These are phyloP conservation scores for Pelagia noctiluca DNA, from an alignment of 30 jellyfish, hydroid and myxozoan genomes.

Conservation along the genomic window DNA sequence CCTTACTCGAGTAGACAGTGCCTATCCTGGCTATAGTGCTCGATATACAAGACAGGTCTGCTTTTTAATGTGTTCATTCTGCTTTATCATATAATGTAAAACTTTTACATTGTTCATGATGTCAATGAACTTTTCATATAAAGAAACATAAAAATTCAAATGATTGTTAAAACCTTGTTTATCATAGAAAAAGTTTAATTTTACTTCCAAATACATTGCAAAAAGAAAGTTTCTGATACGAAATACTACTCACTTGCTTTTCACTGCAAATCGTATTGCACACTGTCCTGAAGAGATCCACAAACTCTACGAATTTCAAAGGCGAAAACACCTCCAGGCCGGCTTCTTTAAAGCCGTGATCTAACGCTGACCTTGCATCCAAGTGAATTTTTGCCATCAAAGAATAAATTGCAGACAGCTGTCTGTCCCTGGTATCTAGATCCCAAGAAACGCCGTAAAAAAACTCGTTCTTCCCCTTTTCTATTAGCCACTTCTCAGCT, in stretches of 20 bases:
- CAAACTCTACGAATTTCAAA: constrained; percentile 65
- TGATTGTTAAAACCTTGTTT: too few species aligned
- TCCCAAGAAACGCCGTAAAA: constrained; percentile 45
- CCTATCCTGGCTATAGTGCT: too few species aligned
- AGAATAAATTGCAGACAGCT: constrained; percentile 24
- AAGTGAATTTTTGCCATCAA: constrained; percentile 55
- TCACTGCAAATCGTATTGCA: constrained; percentile 52
- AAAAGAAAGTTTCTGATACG: too few species aligned
- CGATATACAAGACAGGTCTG: too few species aligned
- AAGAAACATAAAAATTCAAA: too few species aligned
- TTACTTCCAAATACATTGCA: too few species aligned
- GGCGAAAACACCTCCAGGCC: constrained; percentile 66
- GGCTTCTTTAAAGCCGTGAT: constrained; percentile 22
- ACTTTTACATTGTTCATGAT: too few species aligned
- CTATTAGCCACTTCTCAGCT: constrained; percentile 57
- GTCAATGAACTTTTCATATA: too few species aligned
- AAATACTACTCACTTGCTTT: constrained; percentile 15
- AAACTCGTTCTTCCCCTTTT: constrained; percentile 59
- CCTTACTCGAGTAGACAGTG: too few species aligned
- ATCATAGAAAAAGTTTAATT: too few species aligned
- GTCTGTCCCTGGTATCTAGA: constrained; percentile 25
- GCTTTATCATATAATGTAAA: too few species aligned
- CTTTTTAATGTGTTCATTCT: too few species aligned
- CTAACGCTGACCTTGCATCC: constrained; percentile 35
- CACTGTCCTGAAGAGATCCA: constrained; percentile 50